Conservation (phyloP, 1,140 invertebrate species). For the Laodelphax striatellus region DNA sequence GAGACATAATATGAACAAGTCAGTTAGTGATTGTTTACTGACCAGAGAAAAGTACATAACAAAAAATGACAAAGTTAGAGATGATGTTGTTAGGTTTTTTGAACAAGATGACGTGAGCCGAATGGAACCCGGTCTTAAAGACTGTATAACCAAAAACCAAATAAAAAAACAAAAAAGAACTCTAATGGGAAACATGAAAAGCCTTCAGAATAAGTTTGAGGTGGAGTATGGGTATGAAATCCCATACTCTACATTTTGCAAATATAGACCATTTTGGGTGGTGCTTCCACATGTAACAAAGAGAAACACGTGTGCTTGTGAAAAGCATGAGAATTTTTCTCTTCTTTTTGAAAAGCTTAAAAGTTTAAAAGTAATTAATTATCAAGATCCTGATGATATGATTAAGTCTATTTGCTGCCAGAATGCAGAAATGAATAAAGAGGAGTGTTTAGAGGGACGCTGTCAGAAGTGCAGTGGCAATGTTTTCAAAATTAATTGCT, state of each 20-base stretch:
- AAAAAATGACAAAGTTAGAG: constrained; percentile 6
- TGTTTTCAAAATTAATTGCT: background rate
- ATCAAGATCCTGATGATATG: background rate
- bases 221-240: constrained; percentile 7
- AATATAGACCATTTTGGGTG: constrained; percentile 13
- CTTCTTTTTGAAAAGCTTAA: background rate
- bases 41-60: constrained; percentile 2
- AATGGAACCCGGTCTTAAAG: constrained; percentile 8
- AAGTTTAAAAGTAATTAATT: no score
- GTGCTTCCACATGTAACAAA: constrained; percentile 4
- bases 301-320: constrained; percentile 11
- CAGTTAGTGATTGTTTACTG: background rate
- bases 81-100: constrained; percentile 12
- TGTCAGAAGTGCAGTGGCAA: background rate
- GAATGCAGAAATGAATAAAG: background rate
- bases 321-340: constrained; percentile 12
- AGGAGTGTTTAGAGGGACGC: no score
- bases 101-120: constrained; percentile 15
- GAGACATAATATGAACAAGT: no score
- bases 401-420: constrained; percentile 5
- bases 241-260: constrained; percentile 8
- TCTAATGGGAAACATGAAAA: background rate
- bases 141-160: constrained; percentile 9
- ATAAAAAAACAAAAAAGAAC: constrained; percentile 10
- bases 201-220: constrained; percentile 14